Evolutionary conservation across 2,888 invertebrate genomes (phyloP).

Genomic region (Cepaea hortensis): DNA sequence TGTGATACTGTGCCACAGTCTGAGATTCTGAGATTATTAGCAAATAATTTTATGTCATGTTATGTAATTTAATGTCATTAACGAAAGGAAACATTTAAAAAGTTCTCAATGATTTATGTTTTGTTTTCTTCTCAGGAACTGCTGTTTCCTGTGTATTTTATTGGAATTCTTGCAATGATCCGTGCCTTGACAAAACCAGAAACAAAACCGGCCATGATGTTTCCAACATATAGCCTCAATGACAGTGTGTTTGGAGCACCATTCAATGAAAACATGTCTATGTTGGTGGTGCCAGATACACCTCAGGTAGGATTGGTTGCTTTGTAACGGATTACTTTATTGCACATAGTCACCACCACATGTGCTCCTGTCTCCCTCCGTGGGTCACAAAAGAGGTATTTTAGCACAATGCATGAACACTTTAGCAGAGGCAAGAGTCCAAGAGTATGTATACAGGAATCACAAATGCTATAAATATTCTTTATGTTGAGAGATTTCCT

Average conservation of each 20-base stretch:
- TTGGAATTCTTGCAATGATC: slow-evolving; percentile 85
- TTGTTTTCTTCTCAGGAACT: slow-evolving; percentile 81
- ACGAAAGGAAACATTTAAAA: too few relatives aligned
- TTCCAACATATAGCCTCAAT: slow-evolving; percentile 53
- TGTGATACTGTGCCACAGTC: too few relatives aligned
- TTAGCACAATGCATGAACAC: too few relatives aligned
- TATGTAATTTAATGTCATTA: too few relatives aligned
- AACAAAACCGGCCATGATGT: slow-evolving; percentile 53
- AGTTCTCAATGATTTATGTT: too few relatives aligned
- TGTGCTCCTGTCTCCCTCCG: neutral
- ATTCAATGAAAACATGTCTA: neutral
- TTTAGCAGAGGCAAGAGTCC: too few relatives aligned
- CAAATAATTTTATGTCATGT: too few relatives aligned
- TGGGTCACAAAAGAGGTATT: too few relatives aligned
- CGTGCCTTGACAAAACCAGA: slow-evolving; percentile 55
- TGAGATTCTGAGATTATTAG: too few relatives aligned
- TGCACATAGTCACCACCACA: neutral
- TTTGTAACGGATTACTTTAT: neutral
- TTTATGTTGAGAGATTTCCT: too few relatives aligned
- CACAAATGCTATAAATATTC: too few relatives aligned
- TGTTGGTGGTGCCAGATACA: slow-evolving; percentile 37
- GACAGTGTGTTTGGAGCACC: slow-evolving; percentile 29
- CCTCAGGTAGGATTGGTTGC: slow-evolving; percentile 15
- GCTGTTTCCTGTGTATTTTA: slow-evolving; percentile 85
- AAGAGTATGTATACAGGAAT: too few relatives aligned